Evolutionary conservation across 2,797 vertebrate genomes (phyloP).

Genomic region (Chromobotia macracanthus): DNA sequence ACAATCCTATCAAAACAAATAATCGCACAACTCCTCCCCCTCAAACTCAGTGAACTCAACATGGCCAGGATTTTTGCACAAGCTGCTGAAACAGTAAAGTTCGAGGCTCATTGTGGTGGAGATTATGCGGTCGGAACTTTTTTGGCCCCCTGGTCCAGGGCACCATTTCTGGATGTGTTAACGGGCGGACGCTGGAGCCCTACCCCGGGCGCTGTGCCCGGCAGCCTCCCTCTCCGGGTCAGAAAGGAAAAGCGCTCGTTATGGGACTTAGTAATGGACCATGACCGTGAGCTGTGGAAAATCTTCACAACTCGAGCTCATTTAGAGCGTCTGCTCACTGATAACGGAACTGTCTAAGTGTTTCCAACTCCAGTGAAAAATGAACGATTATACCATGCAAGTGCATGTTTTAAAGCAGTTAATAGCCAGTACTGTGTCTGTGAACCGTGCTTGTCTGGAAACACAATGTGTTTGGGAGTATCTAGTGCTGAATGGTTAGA

Average conservation of each 20-base stretch:
- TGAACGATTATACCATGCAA: conserved; percentile 26
- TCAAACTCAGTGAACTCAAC: conserved; percentile 50
- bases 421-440: conserved; percentile 19
- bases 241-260: conserved; percentile 62
- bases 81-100: conserved; percentile 46
- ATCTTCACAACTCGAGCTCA: conserved; percentile 47
- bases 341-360: conserved; percentile 45
- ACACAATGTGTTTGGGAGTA: conserved; percentile 25
- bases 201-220: conserved; percentile 46
- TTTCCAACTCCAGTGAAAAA: conserved; percentile 35
- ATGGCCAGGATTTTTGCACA: conserved; percentile 7
- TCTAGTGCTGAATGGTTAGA: conserved; percentile 9
- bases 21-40: conserved; percentile 7
- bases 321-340: conserved; percentile 44
- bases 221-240: conserved; percentile 47
- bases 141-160: conserved; percentile 45
- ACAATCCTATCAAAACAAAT: conserved; percentile 36
- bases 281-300: conserved; percentile 62
- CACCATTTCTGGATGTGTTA: conserved; percentile 52
- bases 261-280: conserved; percentile 67
- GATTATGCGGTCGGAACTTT: conserved; percentile 50
- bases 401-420: conserved; percentile 12
- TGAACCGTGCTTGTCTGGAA: conserved; percentile 17
- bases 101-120: conserved; percentile 47
- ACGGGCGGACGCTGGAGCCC: conserved; percentile 52